phyloP scores from a whole-genome alignment of 2,113 vertebrate species.

The Pimephales promelas region DNA sequence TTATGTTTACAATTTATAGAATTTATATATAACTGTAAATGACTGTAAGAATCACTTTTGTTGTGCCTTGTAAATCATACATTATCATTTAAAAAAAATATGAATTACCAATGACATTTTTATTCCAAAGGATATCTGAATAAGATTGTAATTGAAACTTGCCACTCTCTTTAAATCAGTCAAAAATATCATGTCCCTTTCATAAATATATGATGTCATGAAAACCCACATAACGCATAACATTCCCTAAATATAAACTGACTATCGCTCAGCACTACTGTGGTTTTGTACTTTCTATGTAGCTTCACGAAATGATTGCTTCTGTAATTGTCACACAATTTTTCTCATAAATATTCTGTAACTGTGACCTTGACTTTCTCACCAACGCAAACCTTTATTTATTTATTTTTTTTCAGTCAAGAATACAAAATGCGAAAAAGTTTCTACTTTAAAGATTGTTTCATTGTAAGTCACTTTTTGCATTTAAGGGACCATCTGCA shows the following conservation, averaged over 20 bases:
- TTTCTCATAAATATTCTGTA: neutral
- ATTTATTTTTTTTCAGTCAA: neutral
- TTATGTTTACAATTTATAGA: no score
- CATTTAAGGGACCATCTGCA: neutral
- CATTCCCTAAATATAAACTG: neutral
- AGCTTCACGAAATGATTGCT: neutral
- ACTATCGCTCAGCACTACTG: conserved; percentile 28
- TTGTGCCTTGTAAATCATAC: neutral
- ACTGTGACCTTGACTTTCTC: neutral
- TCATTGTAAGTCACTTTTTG: conserved; percentile 4
- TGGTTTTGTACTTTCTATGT: neutral
- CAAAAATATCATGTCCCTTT: neutral
- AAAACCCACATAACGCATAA: neutral
- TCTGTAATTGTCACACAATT: neutral
- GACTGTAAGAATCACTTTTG: no score
- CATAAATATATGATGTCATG: neutral
- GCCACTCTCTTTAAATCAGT: neutral
- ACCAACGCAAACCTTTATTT: neutral
- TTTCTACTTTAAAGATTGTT: neutral
- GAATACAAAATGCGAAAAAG: neutral
- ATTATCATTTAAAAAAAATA: neutral
- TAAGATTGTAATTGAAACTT: neutral
- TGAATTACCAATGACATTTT: neutral
- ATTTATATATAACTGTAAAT: neutral
- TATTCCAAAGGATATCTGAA: neutral